A percentile compares a stretch with the other conserved stretches of the same genome.
phyloP scores from a whole-genome alignment of 2,113 vertebrate species.

The Chlorodrepanis virens region DNA sequence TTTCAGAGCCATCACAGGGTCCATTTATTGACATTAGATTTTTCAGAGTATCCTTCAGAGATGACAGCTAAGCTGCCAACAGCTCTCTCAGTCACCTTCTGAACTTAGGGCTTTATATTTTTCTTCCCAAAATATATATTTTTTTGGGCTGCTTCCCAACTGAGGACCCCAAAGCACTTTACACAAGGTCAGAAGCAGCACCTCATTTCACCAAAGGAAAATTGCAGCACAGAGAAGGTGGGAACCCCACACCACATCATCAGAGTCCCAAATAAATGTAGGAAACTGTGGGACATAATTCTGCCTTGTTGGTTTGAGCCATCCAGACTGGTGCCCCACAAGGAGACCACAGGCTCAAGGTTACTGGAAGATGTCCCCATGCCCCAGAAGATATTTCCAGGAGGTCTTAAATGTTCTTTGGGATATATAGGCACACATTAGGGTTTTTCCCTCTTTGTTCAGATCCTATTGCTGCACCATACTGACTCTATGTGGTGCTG shows the following conservation, averaged over 20 bases:
- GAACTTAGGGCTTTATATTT: background rate
- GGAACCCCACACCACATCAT: background rate
- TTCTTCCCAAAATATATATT: background rate
- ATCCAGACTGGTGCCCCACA: background rate
- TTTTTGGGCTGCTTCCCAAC: background rate
- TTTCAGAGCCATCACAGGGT: background rate
- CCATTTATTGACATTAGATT: background rate
- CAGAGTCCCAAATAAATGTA: background rate
- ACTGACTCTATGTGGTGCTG: slow-evolving; percentile 56
- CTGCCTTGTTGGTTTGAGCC: background rate
- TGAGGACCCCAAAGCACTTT: background rate
- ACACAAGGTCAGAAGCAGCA: background rate
- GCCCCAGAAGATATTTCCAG: background rate
- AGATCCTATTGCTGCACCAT: slow-evolving; percentile 38
- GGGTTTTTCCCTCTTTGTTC: background rate
- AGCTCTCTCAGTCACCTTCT: background rate
- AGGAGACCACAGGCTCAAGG: background rate
- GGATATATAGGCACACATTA: background rate
- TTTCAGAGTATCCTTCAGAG: background rate
- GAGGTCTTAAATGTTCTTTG: background rate
- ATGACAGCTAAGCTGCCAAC: background rate
- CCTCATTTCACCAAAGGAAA: background rate
- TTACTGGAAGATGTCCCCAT: background rate
- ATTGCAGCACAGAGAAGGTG: background rate
- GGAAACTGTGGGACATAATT: background rate